Evolutionary conservation across 2,888 invertebrate genomes (phyloP).

Genomic region (Synanthedon formicaeformis): DNA sequence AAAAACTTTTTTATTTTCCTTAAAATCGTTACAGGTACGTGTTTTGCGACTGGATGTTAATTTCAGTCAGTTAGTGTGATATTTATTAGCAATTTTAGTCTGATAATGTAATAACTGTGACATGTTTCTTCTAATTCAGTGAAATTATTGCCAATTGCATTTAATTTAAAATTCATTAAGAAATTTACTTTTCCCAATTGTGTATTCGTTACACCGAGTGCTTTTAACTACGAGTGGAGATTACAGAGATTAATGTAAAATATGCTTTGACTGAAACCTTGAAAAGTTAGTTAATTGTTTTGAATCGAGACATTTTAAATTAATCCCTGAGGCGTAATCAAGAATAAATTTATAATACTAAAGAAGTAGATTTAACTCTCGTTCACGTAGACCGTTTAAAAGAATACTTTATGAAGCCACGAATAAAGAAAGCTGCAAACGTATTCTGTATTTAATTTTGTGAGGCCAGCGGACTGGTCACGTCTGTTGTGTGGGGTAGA

Average conservation of each 20-base stretch:
- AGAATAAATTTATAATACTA: neutral
- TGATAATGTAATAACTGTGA: conserved; percentile 15
- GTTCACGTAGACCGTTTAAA: neutral
- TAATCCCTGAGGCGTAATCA: neutral
- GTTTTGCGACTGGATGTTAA: neutral
- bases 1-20: too few species aligned
- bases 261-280: conserved; percentile 7
- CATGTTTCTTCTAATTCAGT: conserved; percentile 15
- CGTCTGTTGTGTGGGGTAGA: neutral
- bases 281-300: conserved; percentile 5
- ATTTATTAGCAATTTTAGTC: conserved; percentile 1
- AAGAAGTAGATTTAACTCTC: neutral
- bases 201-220: conserved; percentile 24
- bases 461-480: neutral
- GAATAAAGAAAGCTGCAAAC: neutral
- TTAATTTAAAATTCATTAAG: conserved; percentile 1
- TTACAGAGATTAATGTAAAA: neutral
- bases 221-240: conserved; percentile 23
- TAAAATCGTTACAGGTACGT: neutral
- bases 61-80: conserved; percentile 11
- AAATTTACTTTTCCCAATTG: conserved; percentile 1
- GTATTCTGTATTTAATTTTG: neutral
- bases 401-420: neutral
- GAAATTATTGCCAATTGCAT: conserved; percentile 21
- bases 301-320: neutral